Base-by-base conservation (phyloP, 2,797 vertebrate species). In the Spea hammondii region DNA sequence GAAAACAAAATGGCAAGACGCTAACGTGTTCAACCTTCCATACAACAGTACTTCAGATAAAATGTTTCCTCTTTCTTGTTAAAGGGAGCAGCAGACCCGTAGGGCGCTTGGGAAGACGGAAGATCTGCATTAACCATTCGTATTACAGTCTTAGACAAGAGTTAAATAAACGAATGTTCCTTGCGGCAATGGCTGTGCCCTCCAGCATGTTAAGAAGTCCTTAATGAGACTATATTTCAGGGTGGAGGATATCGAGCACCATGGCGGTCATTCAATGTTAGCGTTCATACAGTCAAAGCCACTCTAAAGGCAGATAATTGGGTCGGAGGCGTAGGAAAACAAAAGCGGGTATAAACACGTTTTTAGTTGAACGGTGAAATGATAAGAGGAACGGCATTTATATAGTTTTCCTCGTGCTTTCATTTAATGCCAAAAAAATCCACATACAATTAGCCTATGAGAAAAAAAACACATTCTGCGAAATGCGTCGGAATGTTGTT, bases 221-320 rank as follows among this genome's bases (percentile, higher is more conserved):
- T 46, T 67, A 57, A 78, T 67, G 55, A 78, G 62, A 78, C 54
- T 55, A 66, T 78, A 59, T 72, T 71, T 78, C 70, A 78, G 13
- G n/a, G 45, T 65, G 77, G 72, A 62, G 17, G 48, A 48, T 9
- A 78, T 59, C 62, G 71, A 72, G 72, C 70, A 49, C 47, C 17
- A 67, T 45, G 6, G 69, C 32, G 77, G 77, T 78, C 77, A 72
- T 66, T 53, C 55, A 54, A 78, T 78, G 72, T 78, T 70, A 67
- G 59, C 62, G 77, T 66, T 62, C 70, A 67, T 72, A 72, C 59
- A n/a, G 70, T 59, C 70, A 44, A 14, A 78, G 59, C 46, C 5
- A 64, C 72, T 54, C n/a, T 59, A 45, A 57, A 55, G 50, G 60
- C 44, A 14, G 44, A 72, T 70, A 59, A 60, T 47, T 10, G 17